Percentiles rank a stretch among this genome's conserved stretches.
Conservation (phyloP, 37 sponge, comb jelly and placozoan genomes). For the Spongia lamella region DNA sequence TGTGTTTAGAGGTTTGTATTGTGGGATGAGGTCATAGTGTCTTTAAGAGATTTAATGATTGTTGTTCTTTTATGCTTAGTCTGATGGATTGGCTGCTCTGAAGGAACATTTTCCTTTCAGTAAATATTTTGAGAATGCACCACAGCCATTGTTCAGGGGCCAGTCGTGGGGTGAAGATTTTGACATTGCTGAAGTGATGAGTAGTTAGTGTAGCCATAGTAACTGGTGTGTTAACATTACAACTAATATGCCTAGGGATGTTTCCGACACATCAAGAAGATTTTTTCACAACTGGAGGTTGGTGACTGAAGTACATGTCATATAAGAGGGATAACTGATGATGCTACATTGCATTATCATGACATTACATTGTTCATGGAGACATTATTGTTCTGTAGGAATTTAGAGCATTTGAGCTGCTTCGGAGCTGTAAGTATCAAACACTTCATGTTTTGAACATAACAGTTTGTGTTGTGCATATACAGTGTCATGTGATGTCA, state of each 20-base stretch:
- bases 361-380: no score
- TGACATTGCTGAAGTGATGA: slow-evolving; percentile 87
- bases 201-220: not conserved
- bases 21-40: no score
- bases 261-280: slow-evolving; percentile 86
- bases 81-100: slow-evolving; percentile 67
- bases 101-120: slow-evolving; percentile 85
- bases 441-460: not conserved
- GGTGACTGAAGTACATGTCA: no score
- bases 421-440: slow-evolving; percentile 63
- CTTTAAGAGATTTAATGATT: no score
- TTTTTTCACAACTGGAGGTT: slow-evolving; percentile 95
- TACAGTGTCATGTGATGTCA: slow-evolving; percentile 1
- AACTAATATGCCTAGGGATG: slow-evolving; percentile 73
- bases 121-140: slow-evolving; percentile 91
- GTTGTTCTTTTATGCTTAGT: slow-evolving; percentile 1
- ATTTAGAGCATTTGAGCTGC: slow-evolving; percentile 95
- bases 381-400: slow-evolving; percentile 54
- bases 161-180: slow-evolving; percentile 76
- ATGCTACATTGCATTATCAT: no score
- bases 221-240: not conserved
- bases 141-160: slow-evolving; percentile 90
- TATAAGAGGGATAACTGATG: no score
- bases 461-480: no score
- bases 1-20: no score